Conservation (phyloP, 2,797 vertebrate species). For the Oceanodroma leucorhoa region DNA sequence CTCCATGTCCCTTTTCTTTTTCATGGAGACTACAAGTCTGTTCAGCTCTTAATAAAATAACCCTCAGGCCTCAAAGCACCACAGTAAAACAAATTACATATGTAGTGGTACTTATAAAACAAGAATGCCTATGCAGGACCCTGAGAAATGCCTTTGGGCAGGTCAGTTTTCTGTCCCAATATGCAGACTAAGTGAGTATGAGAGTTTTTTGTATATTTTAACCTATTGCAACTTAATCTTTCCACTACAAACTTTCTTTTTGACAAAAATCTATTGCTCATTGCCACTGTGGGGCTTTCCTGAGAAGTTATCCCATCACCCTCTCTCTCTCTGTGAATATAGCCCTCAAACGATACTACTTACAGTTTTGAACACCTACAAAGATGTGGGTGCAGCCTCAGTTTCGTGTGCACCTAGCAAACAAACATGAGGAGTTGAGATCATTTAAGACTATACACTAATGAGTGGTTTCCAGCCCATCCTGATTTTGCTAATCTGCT, state of each 20-base stretch:
- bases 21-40: constrained; percentile 19
- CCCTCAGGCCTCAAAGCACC: neutral
- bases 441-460: neutral
- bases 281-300: neutral
- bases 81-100: neutral
- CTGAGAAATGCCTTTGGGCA: neutral
- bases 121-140: neutral
- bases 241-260: neutral
- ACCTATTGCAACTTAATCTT: neutral
- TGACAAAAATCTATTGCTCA: neutral
- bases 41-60: constrained; percentile 32
- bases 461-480: neutral
- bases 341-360: neutral
- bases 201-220: neutral
- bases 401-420: neutral
- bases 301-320: neutral
- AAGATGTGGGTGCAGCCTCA: neutral
- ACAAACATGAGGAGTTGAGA: neutral
- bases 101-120: neutral
- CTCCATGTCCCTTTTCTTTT: neutral
- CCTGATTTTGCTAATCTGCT: neutral
- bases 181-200: neutral
- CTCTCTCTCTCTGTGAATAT: neutral
- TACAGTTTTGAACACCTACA: neutral
- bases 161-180: neutral